Base-by-base conservation (phyloP, 1,140 invertebrate genomes). In the Macrosteles quadrilineatus region DNA sequence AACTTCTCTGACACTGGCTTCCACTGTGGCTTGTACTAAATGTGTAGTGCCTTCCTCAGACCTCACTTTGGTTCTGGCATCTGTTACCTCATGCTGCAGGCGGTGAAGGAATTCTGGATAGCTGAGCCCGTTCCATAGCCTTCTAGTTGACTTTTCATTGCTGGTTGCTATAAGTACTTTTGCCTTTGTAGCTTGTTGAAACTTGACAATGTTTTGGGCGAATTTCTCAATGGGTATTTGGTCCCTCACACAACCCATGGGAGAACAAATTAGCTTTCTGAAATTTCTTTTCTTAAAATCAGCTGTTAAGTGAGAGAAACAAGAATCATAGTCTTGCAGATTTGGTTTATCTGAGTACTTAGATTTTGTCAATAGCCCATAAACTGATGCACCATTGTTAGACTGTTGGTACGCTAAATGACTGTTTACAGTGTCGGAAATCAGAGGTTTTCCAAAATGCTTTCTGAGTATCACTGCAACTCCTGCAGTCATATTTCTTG, bases 201-300 rank as follows among this genome's bases (percentile, higher is more conserved):
- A 50, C 6, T n/a, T 3, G 3, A 50, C 47, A 11, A 50, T 23
- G 21, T 50, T 50, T 23, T 6, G 6, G 17, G 6, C 47, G 6
- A 50, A 23, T 19, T 19, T n/a, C 17, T 50, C n/a, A 19, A 50
- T 4, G 17, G 17, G 6, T 9, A 50, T 50, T 4, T 11, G 17
- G 47, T 19, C 47, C 47, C 47, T 50, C n/a, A 50, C 47, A 50
- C 47, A 50, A 19, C 47, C 47, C 47, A 50, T 50, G 17, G 47
- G 47, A n/a, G 47, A 50, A 23, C 36, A 43, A n/a, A 50, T 23
- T 19, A 19, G n/a, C 6, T 4, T 50, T 50, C n/a, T 50, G n/a
- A 50, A 36, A 36, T 36, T 36, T 36, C 14, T 36, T 14, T 36
- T 36, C 32, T 36, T 36, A 36, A 36, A 36, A 36, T 36, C 32